Evolutionary conservation across 2,113 vertebrate species (phyloP), one percentile per base, ranked within the genome.

Genomic region (Edolisoma coerulescens): DNA sequence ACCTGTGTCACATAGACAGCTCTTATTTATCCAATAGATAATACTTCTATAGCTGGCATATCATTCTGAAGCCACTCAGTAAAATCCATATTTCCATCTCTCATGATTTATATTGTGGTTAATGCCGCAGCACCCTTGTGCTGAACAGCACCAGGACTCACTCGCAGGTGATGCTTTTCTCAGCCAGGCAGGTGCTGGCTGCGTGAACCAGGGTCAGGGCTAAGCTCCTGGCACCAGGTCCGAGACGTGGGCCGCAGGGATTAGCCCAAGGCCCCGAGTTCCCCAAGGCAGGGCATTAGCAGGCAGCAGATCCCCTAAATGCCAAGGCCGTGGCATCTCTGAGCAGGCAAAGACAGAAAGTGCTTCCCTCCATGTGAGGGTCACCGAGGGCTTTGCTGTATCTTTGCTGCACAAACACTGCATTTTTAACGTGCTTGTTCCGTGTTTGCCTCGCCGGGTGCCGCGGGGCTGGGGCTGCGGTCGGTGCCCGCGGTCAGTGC

Each of bases 21-120:
- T 96, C 93, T 96, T 96, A 96, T 95, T 97, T 96, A 95, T 86
- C 93, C 80, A 90, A 80, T 74, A 94, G 95, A 96, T 96, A 97
- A 96, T 91, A 94, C 96, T 96, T 95, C 95, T 96, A 20, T 90
- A 95, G 96, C 93, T 93, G 94, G 92, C 93, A 94, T 88, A 95
- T 90, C 49, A 0, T 96, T 94, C 71, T 74, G 90, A 84, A 96
- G 90, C 26, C 84, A 69, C 88, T 96, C 90, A 60, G 67, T 90
- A 94, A 96, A 95, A 93, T 84, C 95, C 87, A 70, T 96, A 96
- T 96, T 97, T 94, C 50, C 80, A 64, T 90, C 85, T 93, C 83
- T 75, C 26, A 0, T 92, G 93, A 90, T 96, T 93, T 93, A 95
- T 93, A 19, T 22, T 56, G 83, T n/a, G 82, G 75, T 60, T 93